Base-by-base conservation (phyloP, 2,797 vertebrate species). In the Dendrocincla fuliginosa region DNA sequence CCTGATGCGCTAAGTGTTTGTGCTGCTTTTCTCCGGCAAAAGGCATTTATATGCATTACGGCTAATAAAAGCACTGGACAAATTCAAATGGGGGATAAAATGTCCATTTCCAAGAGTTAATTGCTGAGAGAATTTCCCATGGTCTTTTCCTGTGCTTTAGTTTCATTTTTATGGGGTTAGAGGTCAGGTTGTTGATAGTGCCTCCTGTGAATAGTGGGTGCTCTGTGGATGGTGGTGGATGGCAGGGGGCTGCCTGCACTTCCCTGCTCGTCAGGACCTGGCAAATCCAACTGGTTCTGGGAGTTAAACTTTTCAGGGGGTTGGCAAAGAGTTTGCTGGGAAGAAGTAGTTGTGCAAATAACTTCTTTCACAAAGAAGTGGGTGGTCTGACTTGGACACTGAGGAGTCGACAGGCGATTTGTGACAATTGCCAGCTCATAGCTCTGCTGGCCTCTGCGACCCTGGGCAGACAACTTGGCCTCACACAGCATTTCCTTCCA, bases 401-500 rank as follows among this genome's bases (percentile, higher is more conserved):
- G 5, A 60, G 44, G 18, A 84, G 15, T 49, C 2, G 0, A 47
- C 24, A 42, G 56, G 37, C n/a, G 14, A 2, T 84, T 90, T 75
- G 70, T 77, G 25, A 35, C 13, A 13, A 27, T 86, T 30, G 3
- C 16, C 64, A 71, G n/a, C 27, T 69, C 25, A 3, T 87, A 2
- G 0, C 5, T 1, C 30, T 42, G 1, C 59, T 84, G 59, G 6
- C 49, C 30, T 30, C 53, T 33, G 11, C 2, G 11, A 37, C 68
- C 52, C 59, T 52, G 49, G 17, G n/a, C 32, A 63, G 47, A 22
- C 32, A 77, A 9, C 37, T 22, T 60, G 37, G 63, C 56, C 59
- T 68, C 5, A 0, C 41, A 41, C 11, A 23, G 11, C 0, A 0
- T 42, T 75, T 64, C 17, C 30, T 35, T 84, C 44, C 0, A 0